Evolutionary conservation across 92 coral and sea anemone species (phyloP), one percentile per base, ranked within the genome.

Genomic region (Zoanthus solanderi): DNA sequence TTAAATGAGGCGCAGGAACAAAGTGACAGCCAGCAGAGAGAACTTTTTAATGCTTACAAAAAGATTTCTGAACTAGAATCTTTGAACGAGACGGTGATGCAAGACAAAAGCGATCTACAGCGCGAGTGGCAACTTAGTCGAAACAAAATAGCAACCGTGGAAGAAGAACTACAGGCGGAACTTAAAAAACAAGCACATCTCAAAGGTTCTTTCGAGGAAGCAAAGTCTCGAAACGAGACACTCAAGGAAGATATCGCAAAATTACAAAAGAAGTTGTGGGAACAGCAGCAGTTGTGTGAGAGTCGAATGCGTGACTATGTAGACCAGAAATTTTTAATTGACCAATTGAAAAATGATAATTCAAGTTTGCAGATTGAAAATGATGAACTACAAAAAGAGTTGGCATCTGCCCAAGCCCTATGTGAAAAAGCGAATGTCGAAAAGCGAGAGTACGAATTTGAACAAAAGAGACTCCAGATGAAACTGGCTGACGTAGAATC

Each of bases 101-200:
- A 95, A 85, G 89, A 91, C 61, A 97, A 97, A 87, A 91, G 78
- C 9, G 98, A 92, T 31, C 80, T 90, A 68, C 98, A 94, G 42
- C 93, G 98, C 30, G 96, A 97, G 12, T 91, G 95, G 9, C 92
- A 87, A 63, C 83, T 86, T 16, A 92, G 94, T 56, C 94, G 93
- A 74, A 85, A 89, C 42, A 97, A 91, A 78, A 56, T 92, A 30
- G 89, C 89, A 29, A 88, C 92, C 6, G 88, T 97, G 46, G 99
- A 95, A 72, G 98, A 95, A 79, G 99, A 95, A 18, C 85, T 92
- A 9, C 99, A 97, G 86, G 90, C 89, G 16, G 90, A 92, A 79
- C 92, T 97, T 46, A 97, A 95, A 61, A 92, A 93, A 52, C 92
- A 89, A 80, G 99, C 99, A 7, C 99, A 97, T 58, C 91, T 94